phyloP scores from a whole-genome alignment of 2,888 invertebrate species.

The Isoperla grammatica region DNA sequence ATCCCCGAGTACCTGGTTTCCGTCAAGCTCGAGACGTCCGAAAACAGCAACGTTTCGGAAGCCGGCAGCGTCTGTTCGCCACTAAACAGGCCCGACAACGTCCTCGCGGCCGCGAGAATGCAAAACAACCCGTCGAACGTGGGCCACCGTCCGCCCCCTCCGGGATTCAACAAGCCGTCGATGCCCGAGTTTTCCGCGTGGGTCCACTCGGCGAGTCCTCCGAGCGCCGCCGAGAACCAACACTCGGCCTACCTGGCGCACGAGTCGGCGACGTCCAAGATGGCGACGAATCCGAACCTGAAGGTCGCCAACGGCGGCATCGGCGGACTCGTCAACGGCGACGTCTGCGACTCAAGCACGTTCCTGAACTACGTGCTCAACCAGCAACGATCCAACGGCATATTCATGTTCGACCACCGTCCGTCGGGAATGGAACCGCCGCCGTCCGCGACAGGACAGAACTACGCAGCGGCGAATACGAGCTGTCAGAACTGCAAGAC shows the following conservation, averaged over 20 bases:
- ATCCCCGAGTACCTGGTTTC: slow-evolving; percentile 24
- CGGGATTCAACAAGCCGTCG: no score
- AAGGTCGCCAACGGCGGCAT: background rate
- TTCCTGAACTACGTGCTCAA: slow-evolving; percentile 23
- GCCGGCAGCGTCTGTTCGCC: background rate
- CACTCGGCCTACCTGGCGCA: slow-evolving; percentile 11
- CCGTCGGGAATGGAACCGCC: no score
- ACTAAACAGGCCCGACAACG: background rate
- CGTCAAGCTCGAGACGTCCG: slow-evolving; percentile 22
- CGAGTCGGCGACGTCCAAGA: background rate
- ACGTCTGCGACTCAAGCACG: slow-evolving; percentile 21
- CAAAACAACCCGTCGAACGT: no score
- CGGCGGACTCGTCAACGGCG: slow-evolving; percentile 15
- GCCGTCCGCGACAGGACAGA: no score
- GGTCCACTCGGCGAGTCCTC: no score
- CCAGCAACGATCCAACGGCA: slow-evolving; percentile 19
- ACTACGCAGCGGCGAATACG: no score
- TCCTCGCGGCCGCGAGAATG: no score
- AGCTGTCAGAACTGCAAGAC: no score
- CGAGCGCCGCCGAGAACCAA: background rate
- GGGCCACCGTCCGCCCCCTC: no score
- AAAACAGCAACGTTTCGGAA: background rate
- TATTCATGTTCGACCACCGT: slow-evolving; percentile 19
- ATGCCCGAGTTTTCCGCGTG: no score
- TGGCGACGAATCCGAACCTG: no score